Evolutionary conservation across 2,888 invertebrate species (phyloP).

Genomic region (Orthosia cruda): DNA sequence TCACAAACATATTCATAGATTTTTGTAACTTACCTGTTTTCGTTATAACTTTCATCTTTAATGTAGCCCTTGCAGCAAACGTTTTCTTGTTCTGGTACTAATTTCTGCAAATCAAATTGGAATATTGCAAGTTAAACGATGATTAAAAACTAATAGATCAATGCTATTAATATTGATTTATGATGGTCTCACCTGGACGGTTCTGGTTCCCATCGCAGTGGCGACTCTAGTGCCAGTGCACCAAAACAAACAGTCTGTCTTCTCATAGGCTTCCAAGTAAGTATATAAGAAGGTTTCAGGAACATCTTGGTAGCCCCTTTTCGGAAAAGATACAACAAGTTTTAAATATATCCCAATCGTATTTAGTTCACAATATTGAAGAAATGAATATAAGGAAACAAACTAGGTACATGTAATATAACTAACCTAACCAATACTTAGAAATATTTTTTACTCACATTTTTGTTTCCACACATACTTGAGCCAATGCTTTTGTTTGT

Average conservation of each 20-base stretch:
- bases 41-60: constrained; percentile 46
- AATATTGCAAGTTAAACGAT: too few species aligned
- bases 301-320: constrained; percentile 58
- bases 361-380: background rate
- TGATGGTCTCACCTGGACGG: constrained; percentile 49
- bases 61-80: constrained; percentile 68
- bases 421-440: background rate
- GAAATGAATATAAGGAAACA: background rate
- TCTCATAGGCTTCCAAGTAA: constrained; percentile 66
- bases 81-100: constrained; percentile 54
- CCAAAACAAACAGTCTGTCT: constrained; percentile 60
- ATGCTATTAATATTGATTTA: background rate
- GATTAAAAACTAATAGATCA: too few species aligned
- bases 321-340: background rate
- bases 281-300: constrained; percentile 68
- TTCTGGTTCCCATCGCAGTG: constrained; percentile 63
- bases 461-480: constrained; percentile 56
- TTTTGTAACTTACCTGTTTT: constrained; percentile 49
- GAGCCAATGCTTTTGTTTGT: constrained; percentile 23
- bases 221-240: constrained; percentile 66
- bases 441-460: constrained; percentile 35
- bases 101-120: constrained; percentile 28
- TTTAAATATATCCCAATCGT: background rate
- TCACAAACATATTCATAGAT: background rate
- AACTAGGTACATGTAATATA: background rate